A percentile compares a stretch with the other conserved stretches of the same genome.
Evolutionary conservation across 2,797 vertebrate genomes (phyloP).

Genomic region (Graptemys geographica): DNA sequence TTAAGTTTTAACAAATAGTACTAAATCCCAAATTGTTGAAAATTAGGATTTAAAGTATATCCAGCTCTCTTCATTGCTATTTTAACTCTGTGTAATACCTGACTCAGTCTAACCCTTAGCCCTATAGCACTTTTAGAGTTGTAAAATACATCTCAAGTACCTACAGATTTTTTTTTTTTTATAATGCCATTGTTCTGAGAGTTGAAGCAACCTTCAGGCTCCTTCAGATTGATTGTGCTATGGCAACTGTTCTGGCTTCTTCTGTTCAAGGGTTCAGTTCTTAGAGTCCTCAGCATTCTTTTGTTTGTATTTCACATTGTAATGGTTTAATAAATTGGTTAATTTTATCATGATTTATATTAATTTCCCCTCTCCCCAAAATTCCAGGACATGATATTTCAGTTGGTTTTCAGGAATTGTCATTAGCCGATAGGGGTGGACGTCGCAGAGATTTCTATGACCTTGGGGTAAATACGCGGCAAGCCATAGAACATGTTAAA

Average conservation of each 20-base stretch:
- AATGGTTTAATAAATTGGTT: not conserved
- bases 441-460: slow-evolving; percentile 90
- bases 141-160: not conserved
- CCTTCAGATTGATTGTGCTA: not conserved
- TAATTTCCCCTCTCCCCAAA: not conserved
- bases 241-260: not conserved
- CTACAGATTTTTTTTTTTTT: not conserved
- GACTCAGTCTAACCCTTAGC: not conserved
- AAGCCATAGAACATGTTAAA: slow-evolving; percentile 90
- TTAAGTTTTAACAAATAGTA: not conserved
- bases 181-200: not conserved
- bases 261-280: not conserved
- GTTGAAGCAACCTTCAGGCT: not conserved
- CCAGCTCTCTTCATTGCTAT: not conserved
- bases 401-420: slow-evolving; percentile 90
- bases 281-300: not conserved
- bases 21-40: not conserved
- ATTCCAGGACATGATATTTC: slow-evolving; percentile 85
- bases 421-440: slow-evolving; percentile 90
- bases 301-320: not conserved
- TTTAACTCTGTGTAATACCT: not conserved
- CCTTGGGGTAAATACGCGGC: slow-evolving; percentile 88
- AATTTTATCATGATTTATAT: not conserved
- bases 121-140: not conserved
- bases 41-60: not conserved